phyloP scores from a whole-genome alignment of 2,113 vertebrate genomes.

The Ploceus nigricollis region DNA sequence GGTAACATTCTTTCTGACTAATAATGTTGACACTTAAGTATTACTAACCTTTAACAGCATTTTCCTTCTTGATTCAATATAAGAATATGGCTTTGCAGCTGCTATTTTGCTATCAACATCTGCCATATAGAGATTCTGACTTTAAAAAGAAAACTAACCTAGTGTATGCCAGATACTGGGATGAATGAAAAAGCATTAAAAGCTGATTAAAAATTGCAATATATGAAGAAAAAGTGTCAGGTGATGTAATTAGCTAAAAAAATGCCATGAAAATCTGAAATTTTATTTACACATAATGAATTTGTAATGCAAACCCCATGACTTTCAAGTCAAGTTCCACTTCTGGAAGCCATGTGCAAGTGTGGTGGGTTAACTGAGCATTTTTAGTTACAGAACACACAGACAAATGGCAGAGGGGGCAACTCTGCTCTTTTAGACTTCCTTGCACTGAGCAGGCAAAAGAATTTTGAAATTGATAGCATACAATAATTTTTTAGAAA shows the following conservation, averaged over 20 bases:
- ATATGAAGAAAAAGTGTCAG: background rate
- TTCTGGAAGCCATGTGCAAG: background rate
- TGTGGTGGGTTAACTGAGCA: background rate
- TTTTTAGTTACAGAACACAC: background rate
- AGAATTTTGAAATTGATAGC: background rate
- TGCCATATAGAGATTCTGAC: conserved; percentile 15
- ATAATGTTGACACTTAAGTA: background rate
- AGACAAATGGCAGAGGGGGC: background rate
- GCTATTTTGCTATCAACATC: conserved; percentile 48
- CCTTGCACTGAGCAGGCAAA: background rate
- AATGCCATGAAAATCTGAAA: background rate
- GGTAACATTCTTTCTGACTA: background rate
- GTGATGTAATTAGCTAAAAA: background rate
- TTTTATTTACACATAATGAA: background rate
- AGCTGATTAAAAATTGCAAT: background rate
- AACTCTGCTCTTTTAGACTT: background rate
- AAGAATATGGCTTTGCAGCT: conserved; percentile 14
- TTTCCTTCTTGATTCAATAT: conserved; percentile 1
- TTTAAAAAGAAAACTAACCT: conserved; percentile 24
- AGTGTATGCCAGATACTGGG: background rate
- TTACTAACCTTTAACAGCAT: background rate
- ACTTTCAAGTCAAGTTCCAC: background rate
- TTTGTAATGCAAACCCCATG: background rate
- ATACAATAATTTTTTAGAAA: background rate
- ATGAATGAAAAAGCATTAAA: background rate